Conservation (phyloP, 2,888 invertebrate species). For the Dasypolia templi region DNA sequence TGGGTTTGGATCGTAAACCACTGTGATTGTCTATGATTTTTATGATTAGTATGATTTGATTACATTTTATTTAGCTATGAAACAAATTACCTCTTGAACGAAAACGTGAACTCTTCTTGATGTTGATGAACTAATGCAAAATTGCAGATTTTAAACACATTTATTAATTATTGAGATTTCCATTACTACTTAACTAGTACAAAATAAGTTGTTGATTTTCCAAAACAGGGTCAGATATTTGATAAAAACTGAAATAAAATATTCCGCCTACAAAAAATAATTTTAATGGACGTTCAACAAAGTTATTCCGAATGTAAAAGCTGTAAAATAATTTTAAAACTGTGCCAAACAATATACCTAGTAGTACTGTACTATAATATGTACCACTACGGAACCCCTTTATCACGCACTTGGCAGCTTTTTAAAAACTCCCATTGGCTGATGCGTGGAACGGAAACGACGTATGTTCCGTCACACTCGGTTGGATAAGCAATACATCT, state of each 20-base stretch:
- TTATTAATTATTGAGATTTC: neutral
- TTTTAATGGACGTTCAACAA: neutral
- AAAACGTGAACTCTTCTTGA: too few relatives aligned
- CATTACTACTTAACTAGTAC: neutral
- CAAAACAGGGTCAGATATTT: neutral
- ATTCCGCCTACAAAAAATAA: neutral
- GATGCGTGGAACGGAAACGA: conserved; percentile 45
- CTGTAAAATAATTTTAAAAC: neutral
- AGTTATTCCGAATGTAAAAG: neutral
- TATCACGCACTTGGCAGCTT: conserved; percentile 18
- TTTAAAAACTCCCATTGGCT: conserved; percentile 9
- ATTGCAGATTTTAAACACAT: too few relatives aligned
- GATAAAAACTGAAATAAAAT: neutral
- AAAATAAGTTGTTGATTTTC: too few relatives aligned
- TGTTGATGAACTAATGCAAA: neutral
- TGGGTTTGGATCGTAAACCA: conserved; percentile 18
- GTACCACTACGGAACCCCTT: conserved; percentile 29
- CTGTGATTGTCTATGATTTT: neutral
- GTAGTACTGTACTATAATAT: neutral
- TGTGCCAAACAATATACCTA: neutral
- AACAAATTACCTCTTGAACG: too few relatives aligned
- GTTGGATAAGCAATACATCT: conserved; percentile 50
- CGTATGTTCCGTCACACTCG: conserved; percentile 52
- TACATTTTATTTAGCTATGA: neutral
- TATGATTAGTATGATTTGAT: neutral